Evolutionary conservation across 2,797 vertebrate species (phyloP).

Genomic region (Acipenser oxyrinchus): DNA sequence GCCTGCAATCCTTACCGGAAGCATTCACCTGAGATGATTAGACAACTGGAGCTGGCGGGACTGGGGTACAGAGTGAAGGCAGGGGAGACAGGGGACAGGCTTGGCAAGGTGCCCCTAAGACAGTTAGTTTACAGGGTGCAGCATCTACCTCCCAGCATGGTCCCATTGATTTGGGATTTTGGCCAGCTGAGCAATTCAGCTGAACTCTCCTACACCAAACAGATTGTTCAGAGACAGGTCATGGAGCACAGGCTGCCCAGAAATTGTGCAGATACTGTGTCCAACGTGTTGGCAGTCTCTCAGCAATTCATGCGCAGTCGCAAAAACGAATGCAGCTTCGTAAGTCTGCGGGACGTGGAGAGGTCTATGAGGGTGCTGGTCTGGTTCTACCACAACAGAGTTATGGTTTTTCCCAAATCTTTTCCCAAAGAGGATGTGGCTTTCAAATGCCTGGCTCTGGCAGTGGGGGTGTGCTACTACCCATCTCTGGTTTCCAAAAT

Average conservation of each 20-base stretch:
- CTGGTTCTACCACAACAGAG: conserved; percentile 57
- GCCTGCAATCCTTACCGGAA: conserved; percentile 72
- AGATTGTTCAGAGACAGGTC: conserved; percentile 57
- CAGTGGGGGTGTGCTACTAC: conserved; percentile 66
- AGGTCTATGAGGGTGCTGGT: conserved; percentile 60
- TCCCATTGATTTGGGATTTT: conserved; percentile 70
- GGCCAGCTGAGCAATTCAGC: conserved; percentile 61
- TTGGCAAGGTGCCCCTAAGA: conserved; percentile 65
- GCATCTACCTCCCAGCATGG: conserved; percentile 66
- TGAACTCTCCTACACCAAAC: conserved; percentile 57
- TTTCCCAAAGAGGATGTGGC: conserved; percentile 1
- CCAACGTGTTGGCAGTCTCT: conserved; percentile 50
- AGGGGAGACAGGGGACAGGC: conserved; percentile 57
- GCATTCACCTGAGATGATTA: conserved; percentile 56
- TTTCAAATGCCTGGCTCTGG: conserved; percentile 54
- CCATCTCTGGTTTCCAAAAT: conserved; percentile 52
- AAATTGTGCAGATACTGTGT: conserved; percentile 36
- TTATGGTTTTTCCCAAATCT: conserved; percentile 33
- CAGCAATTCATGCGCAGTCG: conserved; percentile 55
- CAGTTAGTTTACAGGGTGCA: conserved; percentile 73
- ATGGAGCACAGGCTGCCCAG: conserved; percentile 33
- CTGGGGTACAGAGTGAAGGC: conserved; percentile 66
- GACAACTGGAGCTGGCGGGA: conserved; percentile 62
- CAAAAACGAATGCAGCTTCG: conserved; percentile 63
- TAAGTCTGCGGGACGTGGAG: conserved; percentile 69